A percentile compares a stretch with the other conserved stretches of the same genome.
These are phyloP conservation scores for Polyploca ridens DNA, from an alignment of 2,888 invertebrate species.

Conservation along the genomic window DNA sequence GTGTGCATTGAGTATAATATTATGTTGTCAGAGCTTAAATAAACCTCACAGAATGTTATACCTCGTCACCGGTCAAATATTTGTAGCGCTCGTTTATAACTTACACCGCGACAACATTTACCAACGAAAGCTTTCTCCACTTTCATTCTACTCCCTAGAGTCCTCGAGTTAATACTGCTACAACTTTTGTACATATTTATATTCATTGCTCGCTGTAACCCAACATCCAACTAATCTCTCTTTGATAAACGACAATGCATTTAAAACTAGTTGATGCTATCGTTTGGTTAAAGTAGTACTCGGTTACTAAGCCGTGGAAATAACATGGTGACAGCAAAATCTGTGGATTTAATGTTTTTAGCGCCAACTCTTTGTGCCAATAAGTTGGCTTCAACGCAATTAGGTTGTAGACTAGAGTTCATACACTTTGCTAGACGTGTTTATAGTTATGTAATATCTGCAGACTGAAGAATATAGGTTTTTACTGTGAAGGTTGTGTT, in stretches of 20 bases:
- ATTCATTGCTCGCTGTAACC: background rate
- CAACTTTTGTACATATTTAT: background rate
- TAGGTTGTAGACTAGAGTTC: background rate
- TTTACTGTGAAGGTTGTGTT: too few relatives aligned
- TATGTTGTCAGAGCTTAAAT: too few relatives aligned
- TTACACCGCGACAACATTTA: constrained; percentile 22
- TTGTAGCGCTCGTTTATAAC: constrained; percentile 20
- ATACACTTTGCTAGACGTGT: background rate
- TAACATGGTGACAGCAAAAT: constrained; percentile 29
- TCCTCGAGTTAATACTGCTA: constrained; percentile 7
- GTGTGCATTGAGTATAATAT: too few relatives aligned
- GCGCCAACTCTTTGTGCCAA: constrained; percentile 17
- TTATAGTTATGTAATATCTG: background rate
- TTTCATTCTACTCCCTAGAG: constrained; percentile 18
- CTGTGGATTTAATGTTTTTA: constrained; percentile 35
- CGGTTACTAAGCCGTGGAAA: constrained; percentile 23
- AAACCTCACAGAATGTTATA: too few relatives aligned
- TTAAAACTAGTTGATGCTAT: background rate
- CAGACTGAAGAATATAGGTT: too few relatives aligned
- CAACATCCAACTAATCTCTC: background rate
- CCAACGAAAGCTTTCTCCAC: constrained; percentile 28
- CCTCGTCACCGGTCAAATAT: too few relatives aligned
- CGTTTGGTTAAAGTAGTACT: background rate
- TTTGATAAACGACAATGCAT: background rate
- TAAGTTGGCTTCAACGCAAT: background rate